A percentile compares a stretch with the other conserved stretches of the same genome.
Conservation (phyloP, 2,113 vertebrate species). For the Chamaea fasciata region DNA sequence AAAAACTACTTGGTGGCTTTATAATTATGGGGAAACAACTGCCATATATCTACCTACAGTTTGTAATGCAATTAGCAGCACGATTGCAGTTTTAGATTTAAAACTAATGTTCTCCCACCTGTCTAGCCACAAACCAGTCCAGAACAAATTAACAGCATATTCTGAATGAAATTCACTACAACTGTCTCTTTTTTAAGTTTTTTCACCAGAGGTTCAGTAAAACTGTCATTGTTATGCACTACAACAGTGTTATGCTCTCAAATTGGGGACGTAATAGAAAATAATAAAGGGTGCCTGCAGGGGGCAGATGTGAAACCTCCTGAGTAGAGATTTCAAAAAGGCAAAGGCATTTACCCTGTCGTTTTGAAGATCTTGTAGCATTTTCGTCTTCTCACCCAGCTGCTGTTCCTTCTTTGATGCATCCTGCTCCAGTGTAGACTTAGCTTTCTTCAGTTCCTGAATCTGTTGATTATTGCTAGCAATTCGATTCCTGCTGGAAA, state of each 20-base stretch:
- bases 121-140: background rate
- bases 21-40: background rate
- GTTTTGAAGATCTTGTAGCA: constrained; percentile 78
- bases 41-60: background rate
- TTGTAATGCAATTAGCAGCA: background rate
- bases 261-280: background rate
- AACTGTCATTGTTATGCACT: background rate
- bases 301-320: background rate
- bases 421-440: constrained; percentile 77
- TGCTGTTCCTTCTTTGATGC: constrained; percentile 76
- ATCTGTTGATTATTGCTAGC: constrained; percentile 78
- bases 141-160: background rate
- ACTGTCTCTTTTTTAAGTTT: background rate
- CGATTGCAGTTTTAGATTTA: background rate
- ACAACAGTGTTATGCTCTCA: background rate
- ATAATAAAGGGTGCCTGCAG: background rate
- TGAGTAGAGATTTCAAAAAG: background rate
- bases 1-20: background rate
- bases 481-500: constrained; percentile 85
- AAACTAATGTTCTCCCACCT: background rate
- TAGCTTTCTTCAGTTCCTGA: constrained; percentile 79
- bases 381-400: constrained; percentile 76
- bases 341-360: constrained; percentile 77
- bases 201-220: background rate
- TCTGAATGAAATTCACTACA: background rate